Conservation (phyloP, 2,888 invertebrate genomes). For the Dicyrtomina minuta region DNA sequence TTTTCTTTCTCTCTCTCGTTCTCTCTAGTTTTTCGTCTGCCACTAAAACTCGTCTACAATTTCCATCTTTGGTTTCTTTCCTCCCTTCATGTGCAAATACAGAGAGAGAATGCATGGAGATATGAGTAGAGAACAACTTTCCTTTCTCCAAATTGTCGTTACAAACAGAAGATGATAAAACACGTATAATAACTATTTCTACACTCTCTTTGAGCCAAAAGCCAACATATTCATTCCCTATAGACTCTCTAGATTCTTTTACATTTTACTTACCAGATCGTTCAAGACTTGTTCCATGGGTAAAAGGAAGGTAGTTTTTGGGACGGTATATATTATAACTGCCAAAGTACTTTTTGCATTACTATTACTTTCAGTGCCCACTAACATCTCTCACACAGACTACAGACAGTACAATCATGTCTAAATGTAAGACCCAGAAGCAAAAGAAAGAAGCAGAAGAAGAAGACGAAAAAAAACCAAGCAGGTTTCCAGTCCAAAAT, state of each 20-base stretch:
- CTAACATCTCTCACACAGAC: slow-evolving; percentile 1
- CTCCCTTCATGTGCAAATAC: slow-evolving; percentile 4
- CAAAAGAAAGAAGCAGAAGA: no score
- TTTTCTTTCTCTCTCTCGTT: slow-evolving; percentile 13
- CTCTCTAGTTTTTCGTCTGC: not conserved
- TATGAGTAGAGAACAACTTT: not conserved
- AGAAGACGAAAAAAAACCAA: not conserved
- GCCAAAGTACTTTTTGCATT: not conserved
- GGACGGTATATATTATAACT: no score
- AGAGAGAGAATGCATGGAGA: no score
- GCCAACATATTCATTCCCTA: not conserved
- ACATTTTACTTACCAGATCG: not conserved
- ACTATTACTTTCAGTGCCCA: not conserved
- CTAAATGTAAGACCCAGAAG: no score
- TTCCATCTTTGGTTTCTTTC: not conserved
- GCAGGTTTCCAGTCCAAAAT: no score
- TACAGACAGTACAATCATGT: no score
- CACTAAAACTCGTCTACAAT: not conserved
- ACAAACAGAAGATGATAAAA: slow-evolving; percentile 17
- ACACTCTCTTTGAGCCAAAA: no score
- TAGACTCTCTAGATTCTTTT: not conserved
- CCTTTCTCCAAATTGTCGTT: slow-evolving; percentile 4
- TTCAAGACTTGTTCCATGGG: no score
- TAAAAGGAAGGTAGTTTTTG: no score
- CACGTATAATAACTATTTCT: slow-evolving; percentile 4